A percentile compares a stretch with the other conserved stretches of the same genome.
These are phyloP conservation scores for Corythoichthys haematopterus DNA, from an alignment of 2,113 vertebrate genomes.

Conservation along the genomic window DNA sequence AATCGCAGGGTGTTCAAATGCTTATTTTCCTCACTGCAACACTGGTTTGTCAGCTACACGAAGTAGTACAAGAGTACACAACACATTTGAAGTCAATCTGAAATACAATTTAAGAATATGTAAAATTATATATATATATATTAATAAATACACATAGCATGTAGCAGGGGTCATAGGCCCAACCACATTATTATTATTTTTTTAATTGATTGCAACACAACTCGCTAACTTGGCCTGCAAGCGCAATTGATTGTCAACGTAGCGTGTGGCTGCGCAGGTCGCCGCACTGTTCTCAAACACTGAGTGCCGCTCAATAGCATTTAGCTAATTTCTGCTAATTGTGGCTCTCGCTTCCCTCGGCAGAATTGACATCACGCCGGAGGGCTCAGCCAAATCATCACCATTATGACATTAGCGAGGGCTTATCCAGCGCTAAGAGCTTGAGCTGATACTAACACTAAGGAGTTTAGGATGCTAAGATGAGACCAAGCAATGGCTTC, in stretches of 20 bases:
- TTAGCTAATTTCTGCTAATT: conserved; percentile 71
- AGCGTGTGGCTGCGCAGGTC: conserved; percentile 39
- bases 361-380: conserved; percentile 64
- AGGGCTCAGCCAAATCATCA: conserved; percentile 71
- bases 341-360: conserved; percentile 54
- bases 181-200: no score
- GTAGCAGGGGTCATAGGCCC: no score
- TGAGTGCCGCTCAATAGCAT: conserved; percentile 51
- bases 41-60: no score
- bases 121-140: no score
- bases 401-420: conserved; percentile 73
- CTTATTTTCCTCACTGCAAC: no score
- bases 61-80: no score
- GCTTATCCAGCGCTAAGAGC: conserved; percentile 73
- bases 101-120: no score
- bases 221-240: neutral
- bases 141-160: no score
- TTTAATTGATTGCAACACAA: conserved; percentile 6
- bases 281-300: conserved; percentile 40
- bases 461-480: conserved; percentile 74
- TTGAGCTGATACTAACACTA: conserved; percentile 73
- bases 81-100: no score
- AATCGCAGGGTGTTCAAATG: no score
- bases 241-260: conserved; percentile 43
- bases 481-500: conserved; percentile 60